Conservation (phyloP, 2,797 vertebrate species). For the Ibycter americanus region DNA sequence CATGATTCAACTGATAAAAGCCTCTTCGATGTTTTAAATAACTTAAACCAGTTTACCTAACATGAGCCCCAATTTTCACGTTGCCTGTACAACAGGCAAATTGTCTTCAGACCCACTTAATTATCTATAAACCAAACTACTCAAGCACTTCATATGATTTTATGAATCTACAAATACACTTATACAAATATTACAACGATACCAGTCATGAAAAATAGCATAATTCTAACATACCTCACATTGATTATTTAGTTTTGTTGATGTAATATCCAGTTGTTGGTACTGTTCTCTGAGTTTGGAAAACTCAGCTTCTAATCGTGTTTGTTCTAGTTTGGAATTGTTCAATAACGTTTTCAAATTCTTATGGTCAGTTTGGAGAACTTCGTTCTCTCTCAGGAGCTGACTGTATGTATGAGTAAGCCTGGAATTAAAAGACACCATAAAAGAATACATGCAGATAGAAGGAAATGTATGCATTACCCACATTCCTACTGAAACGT, state of each 20-base stretch:
- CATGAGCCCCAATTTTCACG: neutral
- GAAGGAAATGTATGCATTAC: neutral
- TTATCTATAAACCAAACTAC: neutral
- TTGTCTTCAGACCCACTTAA: neutral
- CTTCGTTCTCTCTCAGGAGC: constrained; percentile 91
- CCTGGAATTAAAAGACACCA: constrained; percentile 74
- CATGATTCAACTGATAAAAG: neutral
- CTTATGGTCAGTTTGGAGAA: constrained; percentile 93
- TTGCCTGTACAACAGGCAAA: neutral
- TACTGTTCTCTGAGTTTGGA: constrained; percentile 94
- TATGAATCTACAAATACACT: neutral
- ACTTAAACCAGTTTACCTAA: neutral
- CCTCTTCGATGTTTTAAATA: neutral
- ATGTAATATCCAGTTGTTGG: constrained; percentile 96
- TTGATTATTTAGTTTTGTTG: constrained; percentile 95
- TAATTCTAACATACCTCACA: constrained; percentile 84
- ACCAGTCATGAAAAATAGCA: neutral
- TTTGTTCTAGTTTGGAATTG: constrained; percentile 92
- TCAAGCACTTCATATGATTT: neutral
- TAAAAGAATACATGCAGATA: neutral
- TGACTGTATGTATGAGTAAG: constrained; percentile 86
- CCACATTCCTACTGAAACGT: neutral
- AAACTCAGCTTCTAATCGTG: constrained; percentile 94
- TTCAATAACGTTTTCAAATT: constrained; percentile 91
- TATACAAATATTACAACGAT: neutral